Percentiles rank a stretch among this genome's conserved stretches.
These are phyloP conservation scores for Pagrus major DNA, from an alignment of 2,113 vertebrate species.

Conservation along the genomic window DNA sequence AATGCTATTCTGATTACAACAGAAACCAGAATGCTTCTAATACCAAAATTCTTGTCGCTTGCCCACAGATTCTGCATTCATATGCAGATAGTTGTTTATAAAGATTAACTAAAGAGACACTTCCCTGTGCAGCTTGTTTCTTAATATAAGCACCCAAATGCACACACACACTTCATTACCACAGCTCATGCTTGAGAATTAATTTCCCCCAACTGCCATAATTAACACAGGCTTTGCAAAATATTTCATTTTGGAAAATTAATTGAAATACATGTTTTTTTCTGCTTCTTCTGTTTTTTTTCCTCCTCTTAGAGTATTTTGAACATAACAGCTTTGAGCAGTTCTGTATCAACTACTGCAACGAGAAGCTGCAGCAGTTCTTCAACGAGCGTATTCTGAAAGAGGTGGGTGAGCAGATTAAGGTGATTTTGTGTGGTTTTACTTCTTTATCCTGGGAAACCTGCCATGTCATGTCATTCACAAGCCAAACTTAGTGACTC, in stretches of 20 bases:
- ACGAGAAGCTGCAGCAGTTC: slow-evolving; percentile 99
- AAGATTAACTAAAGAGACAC: slow-evolving; percentile 25
- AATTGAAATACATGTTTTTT: slow-evolving; percentile 70
- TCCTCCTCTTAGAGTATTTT: slow-evolving; percentile 91
- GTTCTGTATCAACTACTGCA: slow-evolving; percentile 99
- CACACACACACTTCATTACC: slow-evolving; percentile 41
- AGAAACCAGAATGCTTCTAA: too few relatives aligned
- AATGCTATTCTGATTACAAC: too few relatives aligned
- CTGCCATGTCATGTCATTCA: slow-evolving; percentile 35
- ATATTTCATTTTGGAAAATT: slow-evolving; percentile 31
- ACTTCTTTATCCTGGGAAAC: slow-evolving; percentile 44
- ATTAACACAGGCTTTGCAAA: slow-evolving; percentile 44
- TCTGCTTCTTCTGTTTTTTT: slow-evolving; percentile 69
- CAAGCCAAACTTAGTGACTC: slow-evolving; percentile 29
- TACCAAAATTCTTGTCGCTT: too few relatives aligned
- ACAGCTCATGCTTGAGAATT: slow-evolving; percentile 35
- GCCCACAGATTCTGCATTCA: too few relatives aligned
- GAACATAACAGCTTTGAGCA: slow-evolving; percentile 99
- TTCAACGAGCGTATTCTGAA: slow-evolving; percentile 99
- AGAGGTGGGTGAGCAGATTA: slow-evolving; percentile 88
- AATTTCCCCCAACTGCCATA: slow-evolving; percentile 35
- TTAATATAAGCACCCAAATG: slow-evolving; percentile 28
- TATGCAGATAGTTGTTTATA: too few relatives aligned
- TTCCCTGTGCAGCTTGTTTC: slow-evolving; percentile 15
- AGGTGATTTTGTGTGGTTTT: slow-evolving; percentile 24